Evolutionary conservation across 1,140 invertebrate genomes (phyloP).

Genomic region (Batillaria attramentaria): DNA sequence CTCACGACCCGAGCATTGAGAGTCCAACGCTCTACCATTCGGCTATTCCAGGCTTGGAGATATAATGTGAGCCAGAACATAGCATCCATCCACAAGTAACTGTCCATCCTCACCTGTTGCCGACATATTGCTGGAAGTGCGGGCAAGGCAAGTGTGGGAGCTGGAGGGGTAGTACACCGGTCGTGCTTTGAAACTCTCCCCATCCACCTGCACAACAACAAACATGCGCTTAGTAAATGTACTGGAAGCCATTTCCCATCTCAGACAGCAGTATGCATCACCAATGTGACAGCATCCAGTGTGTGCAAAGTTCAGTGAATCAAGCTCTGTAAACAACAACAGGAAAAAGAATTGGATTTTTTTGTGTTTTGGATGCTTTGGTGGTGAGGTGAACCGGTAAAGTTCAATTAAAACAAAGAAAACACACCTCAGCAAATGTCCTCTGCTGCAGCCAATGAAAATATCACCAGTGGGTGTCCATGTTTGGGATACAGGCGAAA

Average conservation of each 20-base stretch:
- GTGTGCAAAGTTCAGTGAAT: too few relatives aligned
- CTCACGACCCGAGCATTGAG: too few relatives aligned
- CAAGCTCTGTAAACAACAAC: too few relatives aligned
- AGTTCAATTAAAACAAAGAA: too few relatives aligned
- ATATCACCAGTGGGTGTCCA: constrained; percentile 68
- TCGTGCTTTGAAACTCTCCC: constrained; percentile 53
- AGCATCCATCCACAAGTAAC: background rate
- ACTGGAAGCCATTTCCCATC: too few relatives aligned
- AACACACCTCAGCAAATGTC: constrained; percentile 65
- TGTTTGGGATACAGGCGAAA: constrained; percentile 58
- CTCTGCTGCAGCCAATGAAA: constrained; percentile 66
- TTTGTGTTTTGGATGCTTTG: too few relatives aligned
- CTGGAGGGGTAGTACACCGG: constrained; percentile 58
- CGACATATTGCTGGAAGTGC: constrained; percentile 42
- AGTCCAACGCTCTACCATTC: too few relatives aligned
- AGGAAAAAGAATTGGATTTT: too few relatives aligned
- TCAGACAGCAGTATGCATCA: too few relatives aligned
- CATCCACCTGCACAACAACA: constrained; percentile 56
- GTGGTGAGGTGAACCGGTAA: too few relatives aligned
- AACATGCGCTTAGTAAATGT: too few relatives aligned
- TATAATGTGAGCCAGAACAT: background rate
- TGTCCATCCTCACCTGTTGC: background rate
- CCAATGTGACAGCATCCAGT: too few relatives aligned
- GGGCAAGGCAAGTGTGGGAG: constrained; percentile 39
- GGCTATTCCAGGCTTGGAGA: background rate